These are phyloP conservation scores for Fregetta grallaria DNA, from an alignment of 2,113 vertebrate species.

Conservation along the genomic window DNA sequence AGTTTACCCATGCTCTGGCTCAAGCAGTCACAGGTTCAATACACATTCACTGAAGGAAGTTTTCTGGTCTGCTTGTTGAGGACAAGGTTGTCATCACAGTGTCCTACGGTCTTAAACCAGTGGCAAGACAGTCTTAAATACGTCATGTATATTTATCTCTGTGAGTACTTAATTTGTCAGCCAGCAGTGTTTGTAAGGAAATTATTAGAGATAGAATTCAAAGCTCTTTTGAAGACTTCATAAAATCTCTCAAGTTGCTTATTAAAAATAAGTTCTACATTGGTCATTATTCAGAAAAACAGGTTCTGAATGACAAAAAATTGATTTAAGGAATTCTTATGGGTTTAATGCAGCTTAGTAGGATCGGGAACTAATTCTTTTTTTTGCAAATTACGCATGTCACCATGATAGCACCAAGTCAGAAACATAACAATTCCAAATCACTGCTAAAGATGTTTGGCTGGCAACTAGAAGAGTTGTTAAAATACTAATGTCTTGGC, in stretches of 20 bases:
- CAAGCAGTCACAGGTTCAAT: neutral
- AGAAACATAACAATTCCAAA: neutral
- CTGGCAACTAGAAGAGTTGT: neutral
- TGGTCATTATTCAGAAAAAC: neutral
- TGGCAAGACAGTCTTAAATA: neutral
- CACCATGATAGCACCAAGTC: neutral
- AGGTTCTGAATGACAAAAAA: neutral
- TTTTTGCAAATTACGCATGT: neutral
- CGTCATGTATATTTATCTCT: neutral
- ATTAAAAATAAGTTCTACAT: neutral
- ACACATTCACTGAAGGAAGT: neutral
- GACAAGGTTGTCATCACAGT: neutral
- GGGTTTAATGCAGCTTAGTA: neutral
- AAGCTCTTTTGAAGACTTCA: neutral
- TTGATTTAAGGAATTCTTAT: neutral
- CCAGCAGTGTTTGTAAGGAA: neutral
- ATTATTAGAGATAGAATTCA: neutral
- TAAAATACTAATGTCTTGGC: neutral
- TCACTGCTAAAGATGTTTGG: neutral
- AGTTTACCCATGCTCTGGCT: neutral
- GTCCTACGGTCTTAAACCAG: neutral
- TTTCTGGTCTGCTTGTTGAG: neutral
- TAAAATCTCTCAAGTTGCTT: neutral
- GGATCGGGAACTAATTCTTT: neutral
- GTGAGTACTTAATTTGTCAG: neutral